These are phyloP conservation scores for Idris sp. DNA, from an alignment of 1,140 invertebrate genomes.

Conservation along the genomic window DNA sequence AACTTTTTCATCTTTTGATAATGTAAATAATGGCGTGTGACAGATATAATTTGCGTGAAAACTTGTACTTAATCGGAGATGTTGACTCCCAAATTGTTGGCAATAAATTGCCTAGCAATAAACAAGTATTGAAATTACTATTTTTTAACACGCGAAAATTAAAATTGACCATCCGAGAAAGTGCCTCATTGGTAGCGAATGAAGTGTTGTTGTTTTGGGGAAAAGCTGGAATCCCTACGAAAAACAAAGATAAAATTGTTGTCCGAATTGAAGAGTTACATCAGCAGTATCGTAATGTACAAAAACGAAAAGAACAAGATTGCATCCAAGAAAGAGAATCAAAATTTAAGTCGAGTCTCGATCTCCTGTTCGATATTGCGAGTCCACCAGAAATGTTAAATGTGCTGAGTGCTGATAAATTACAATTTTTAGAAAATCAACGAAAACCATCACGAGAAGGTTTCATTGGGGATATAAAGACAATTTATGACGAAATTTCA, in stretches of 20 bases:
- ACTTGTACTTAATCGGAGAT: slow-evolving; percentile 15
- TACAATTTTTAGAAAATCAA: slow-evolving; percentile 36
- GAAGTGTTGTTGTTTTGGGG: slow-evolving; percentile 33
- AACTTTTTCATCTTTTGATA: background rate
- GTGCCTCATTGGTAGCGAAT: slow-evolving; percentile 25
- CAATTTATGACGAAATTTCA: background rate
- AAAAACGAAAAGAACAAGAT: slow-evolving; percentile 37
- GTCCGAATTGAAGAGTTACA: too few relatives aligned
- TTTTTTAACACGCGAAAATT: slow-evolving; percentile 28
- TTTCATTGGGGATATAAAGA: slow-evolving; percentile 13
- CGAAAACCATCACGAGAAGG: slow-evolving; percentile 12
- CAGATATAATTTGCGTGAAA: slow-evolving; percentile 11
- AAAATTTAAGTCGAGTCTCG: too few relatives aligned
- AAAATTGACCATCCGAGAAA: slow-evolving; percentile 7
- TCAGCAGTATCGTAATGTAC: slow-evolving; percentile 17
- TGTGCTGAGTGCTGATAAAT: slow-evolving; percentile 11
- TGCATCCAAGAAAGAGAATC: too few relatives aligned
- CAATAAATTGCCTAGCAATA: slow-evolving; percentile 26
- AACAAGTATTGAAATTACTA: slow-evolving; percentile 16
- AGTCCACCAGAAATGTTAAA: too few relatives aligned
- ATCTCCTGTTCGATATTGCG: slow-evolving; percentile 49
- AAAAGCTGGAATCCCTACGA: slow-evolving; percentile 22
- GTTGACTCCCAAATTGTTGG: slow-evolving; percentile 22
- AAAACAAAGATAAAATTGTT: too few relatives aligned
- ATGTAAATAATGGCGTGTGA: slow-evolving; percentile 2